Conservation (phyloP, 2,888 invertebrate genomes). For the Pristionchus exspectatus region DNA sequence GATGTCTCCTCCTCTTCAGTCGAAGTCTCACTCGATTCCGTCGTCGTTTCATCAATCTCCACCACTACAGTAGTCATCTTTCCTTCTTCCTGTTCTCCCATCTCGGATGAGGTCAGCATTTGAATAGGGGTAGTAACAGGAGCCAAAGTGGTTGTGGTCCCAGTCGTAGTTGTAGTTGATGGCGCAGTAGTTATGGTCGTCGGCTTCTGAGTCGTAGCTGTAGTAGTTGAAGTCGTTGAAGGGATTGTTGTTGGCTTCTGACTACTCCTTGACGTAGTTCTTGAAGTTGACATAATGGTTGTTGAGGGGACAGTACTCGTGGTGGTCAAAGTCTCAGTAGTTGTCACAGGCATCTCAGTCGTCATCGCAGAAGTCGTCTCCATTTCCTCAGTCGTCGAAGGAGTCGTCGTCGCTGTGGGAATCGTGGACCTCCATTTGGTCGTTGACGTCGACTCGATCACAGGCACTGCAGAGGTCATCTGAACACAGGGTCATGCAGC, state of each 20-base stretch:
- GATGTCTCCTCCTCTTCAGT: not conserved
- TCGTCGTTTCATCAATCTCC: slow-evolving; percentile 37
- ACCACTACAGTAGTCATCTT: not conserved
- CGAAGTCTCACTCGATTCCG: not conserved
- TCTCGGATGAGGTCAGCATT: not conserved
- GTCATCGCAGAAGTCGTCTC: not conserved
- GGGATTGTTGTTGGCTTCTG: slow-evolving; percentile 11
- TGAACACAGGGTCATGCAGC: slow-evolving; percentile 40
- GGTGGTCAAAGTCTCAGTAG: not conserved
- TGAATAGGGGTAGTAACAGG: not conserved
- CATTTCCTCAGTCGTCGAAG: not conserved
- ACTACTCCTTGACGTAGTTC: slow-evolving; percentile 27
- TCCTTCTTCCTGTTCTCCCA: slow-evolving; percentile 2
- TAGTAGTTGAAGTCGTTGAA: slow-evolving; percentile 12
- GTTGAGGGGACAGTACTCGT: not conserved
- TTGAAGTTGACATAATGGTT: not conserved
- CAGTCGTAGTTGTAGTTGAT: slow-evolving; percentile 42
- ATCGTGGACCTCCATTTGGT: slow-evolving; percentile 25
- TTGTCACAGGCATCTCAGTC: not conserved
- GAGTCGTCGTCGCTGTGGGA: not conserved
- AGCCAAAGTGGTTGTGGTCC: not conserved
- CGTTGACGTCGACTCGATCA: not conserved
- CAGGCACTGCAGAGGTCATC: not conserved
- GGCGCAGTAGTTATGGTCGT: not conserved
- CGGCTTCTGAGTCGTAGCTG: slow-evolving; percentile 26